phyloP scores from a whole-genome alignment of 2,797 vertebrate species.

The Cyclura pinguis region DNA sequence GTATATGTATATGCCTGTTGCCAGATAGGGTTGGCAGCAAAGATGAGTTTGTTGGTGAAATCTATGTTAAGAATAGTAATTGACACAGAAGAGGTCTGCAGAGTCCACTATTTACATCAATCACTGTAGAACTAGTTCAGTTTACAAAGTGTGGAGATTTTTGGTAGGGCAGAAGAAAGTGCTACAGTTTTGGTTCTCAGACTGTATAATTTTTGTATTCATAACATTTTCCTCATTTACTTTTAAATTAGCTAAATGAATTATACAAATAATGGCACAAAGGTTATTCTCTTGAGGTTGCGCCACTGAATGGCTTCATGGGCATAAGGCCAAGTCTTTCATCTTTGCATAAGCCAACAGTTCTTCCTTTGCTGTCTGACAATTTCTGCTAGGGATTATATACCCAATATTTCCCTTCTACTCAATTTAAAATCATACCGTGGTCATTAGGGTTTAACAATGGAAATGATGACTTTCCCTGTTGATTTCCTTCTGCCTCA shows the following conservation, averaged over 20 bases:
- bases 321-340: conserved; percentile 28
- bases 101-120: not conserved
- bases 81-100: not conserved
- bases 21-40: not conserved
- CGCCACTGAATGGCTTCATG: not conserved
- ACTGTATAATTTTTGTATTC: not conserved
- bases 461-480: conserved; percentile 29
- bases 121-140: not conserved
- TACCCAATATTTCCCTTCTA: conserved; percentile 32
- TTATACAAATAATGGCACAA: conserved; percentile 30
- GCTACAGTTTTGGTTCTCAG: conserved; percentile 2
- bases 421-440: conserved; percentile 36
- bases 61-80: not conserved
- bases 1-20: not conserved
- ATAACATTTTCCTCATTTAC: not conserved
- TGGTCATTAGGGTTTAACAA: conserved; percentile 40
- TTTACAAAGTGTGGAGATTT: not conserved
- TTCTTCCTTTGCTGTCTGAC: conserved; percentile 13
- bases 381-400: conserved; percentile 22
- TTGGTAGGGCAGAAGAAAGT: not conserved
- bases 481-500: conserved; percentile 26
- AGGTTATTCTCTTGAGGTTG: conserved; percentile 28
- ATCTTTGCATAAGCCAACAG: conserved; percentile 18
- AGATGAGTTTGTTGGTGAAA: conserved; percentile 2
- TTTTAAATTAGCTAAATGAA: conserved; percentile 25